Conservation (phyloP, 2,113 vertebrate genomes). For the Prionailurus viverrinus region DNA sequence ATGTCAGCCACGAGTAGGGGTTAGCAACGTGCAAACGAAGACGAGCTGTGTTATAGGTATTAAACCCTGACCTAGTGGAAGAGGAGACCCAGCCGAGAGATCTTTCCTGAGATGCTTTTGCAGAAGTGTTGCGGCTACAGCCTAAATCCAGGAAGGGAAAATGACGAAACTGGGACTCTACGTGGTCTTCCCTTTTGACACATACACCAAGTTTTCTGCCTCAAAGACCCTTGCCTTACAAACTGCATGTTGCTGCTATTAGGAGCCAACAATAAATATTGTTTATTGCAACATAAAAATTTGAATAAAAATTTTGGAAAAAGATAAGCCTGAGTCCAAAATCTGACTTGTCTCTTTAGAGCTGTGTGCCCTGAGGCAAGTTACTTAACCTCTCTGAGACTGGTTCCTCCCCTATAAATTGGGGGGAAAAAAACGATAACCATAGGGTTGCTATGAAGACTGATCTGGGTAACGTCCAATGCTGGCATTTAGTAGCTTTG, state of each 20-base stretch:
- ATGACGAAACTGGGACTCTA: neutral
- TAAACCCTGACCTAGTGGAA: neutral
- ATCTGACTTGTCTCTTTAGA: neutral
- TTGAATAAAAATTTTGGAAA: constrained; percentile 2
- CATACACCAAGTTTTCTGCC: neutral
- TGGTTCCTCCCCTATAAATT: neutral
- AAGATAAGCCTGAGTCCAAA: neutral
- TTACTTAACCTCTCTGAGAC: constrained; percentile 23
- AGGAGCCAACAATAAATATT: constrained; percentile 1
- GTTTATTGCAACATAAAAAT: neutral
- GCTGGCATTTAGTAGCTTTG: neutral
- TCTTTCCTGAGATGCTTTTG: neutral
- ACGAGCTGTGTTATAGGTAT: neutral
- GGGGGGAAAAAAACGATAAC: neutral
- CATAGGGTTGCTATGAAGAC: neutral
- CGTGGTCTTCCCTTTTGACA: neutral
- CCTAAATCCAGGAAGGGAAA: neutral
- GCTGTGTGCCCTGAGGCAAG: neutral
- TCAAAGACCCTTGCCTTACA: neutral
- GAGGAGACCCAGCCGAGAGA: neutral
- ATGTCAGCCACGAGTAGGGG: neutral
- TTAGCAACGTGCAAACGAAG: neutral
- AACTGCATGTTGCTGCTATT: neutral
- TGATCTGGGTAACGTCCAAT: neutral
- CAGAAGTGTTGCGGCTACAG: neutral